A percentile compares a stretch with the other conserved stretches of the same genome.
Conservation (phyloP, 2,888 invertebrate genomes). For the Aphodius sticticus region DNA sequence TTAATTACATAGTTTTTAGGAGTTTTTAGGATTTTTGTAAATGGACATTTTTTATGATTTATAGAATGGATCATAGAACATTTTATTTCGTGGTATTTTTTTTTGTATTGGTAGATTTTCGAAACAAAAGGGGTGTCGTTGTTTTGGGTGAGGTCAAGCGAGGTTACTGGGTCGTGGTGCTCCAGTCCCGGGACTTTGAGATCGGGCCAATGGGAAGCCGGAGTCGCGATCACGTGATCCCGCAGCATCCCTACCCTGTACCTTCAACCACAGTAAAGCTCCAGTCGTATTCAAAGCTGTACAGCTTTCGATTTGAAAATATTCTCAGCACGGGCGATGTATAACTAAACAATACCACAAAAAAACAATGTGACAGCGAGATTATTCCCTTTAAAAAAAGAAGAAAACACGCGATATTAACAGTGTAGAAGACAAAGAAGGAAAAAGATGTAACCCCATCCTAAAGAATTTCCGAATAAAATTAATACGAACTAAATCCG, state of each 20-base stretch:
- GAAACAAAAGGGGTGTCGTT: slow-evolving; percentile 13
- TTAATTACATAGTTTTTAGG: too few relatives aligned
- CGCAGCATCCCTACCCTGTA: slow-evolving; percentile 57
- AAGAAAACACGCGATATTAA: background rate
- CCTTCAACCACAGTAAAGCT: slow-evolving; percentile 16
- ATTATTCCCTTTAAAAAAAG: background rate
- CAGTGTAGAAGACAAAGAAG: background rate
- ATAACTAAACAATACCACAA: background rate
- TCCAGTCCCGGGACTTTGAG: slow-evolving; percentile 57
- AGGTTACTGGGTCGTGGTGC: slow-evolving; percentile 59
- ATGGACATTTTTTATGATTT: too few relatives aligned
- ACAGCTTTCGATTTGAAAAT: slow-evolving; percentile 7
- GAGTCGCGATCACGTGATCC: slow-evolving; percentile 54
- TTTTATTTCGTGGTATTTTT: too few relatives aligned
- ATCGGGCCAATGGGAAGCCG: slow-evolving; percentile 53
- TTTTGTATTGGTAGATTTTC: too few relatives aligned
- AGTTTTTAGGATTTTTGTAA: too few relatives aligned
- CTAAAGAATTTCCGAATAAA: slow-evolving; percentile 6
- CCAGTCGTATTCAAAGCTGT: slow-evolving; percentile 17
- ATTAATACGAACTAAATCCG: slow-evolving; percentile 31
- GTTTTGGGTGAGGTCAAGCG: slow-evolving; percentile 55
- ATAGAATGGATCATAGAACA: too few relatives aligned
- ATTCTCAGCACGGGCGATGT: background rate
- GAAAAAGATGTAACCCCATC: background rate
- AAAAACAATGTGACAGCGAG: slow-evolving; percentile 5